Base-by-base conservation (phyloP, 2,113 vertebrate genomes). In the Seriola quinqueradiata region DNA sequence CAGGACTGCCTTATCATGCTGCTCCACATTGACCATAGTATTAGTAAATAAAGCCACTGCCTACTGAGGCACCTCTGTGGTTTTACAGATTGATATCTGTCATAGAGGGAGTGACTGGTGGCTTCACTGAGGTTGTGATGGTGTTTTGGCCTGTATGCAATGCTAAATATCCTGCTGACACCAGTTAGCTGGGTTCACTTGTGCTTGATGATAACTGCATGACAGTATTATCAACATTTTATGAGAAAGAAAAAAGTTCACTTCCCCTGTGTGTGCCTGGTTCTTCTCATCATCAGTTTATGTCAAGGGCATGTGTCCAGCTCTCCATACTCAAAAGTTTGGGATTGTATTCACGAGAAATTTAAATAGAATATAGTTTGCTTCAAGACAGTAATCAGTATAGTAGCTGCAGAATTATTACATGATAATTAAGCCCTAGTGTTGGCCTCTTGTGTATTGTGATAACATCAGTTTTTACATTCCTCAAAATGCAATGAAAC, bases 261-360 rank as follows among this genome's bases (percentile, higher is more conserved):
- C 60, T 60, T 55, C 54, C 11, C n/a, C n/a, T 11, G 9, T 55
- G 54, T 23, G n/a, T 10, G 8, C 23, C 58, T 83, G 68, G 23
- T 59, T 66, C 54, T 42, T 60, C 17, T 83, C 67, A 42, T 10
- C 19, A 19, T 50, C 61, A 67, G 44, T 28, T 4, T 36, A 54
- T 25, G 19, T 75, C 13, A 72, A 71, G 32, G 17, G 19, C 38
- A 13, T 12, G 25, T 50, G 16, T 81, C 57, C 70, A 60, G 34
- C 32, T 48, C 14, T 65, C 52, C 17, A 44, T 8, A 38, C 17
- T 58, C 19, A 38, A 25, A 48, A 1, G 21, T 23, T 38, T n/a
- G 12, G 17, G 19, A 57, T 34, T 38, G 19, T 60, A 36, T 42
- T 32, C 2, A 55, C 10, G n/a, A n/a, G 8, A 19, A 23, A 64